Conservation (phyloP, 2,113 vertebrate species). For the Papio anubis region DNA sequence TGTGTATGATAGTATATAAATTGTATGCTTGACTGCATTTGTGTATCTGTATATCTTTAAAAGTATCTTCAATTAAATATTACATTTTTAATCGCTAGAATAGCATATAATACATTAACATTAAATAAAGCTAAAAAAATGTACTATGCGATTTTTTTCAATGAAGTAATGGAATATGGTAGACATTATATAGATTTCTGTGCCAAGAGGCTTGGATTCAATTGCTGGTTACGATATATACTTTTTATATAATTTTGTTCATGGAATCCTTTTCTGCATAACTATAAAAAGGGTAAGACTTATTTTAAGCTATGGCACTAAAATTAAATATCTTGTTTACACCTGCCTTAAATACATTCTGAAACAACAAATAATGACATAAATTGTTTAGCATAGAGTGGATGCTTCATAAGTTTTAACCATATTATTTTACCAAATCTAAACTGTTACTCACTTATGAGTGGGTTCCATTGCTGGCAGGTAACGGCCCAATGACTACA, state of each 20-base stretch:
- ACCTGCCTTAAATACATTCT: background rate
- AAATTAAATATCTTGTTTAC: background rate
- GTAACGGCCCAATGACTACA: background rate
- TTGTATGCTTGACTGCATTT: background rate
- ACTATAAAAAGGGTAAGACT: background rate
- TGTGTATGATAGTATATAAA: background rate
- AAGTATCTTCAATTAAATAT: conserved; percentile 22
- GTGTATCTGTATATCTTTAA: background rate
- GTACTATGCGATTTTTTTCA: background rate
- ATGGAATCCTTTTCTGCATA: background rate
- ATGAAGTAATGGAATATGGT: background rate
- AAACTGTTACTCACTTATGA: background rate
- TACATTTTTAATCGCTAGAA: background rate
- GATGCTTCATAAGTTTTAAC: background rate
- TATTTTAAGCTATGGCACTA: background rate
- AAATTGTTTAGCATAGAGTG: background rate
- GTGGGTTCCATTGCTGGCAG: background rate
- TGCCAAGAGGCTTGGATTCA: background rate
- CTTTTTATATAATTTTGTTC: background rate
- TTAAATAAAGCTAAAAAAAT: background rate
- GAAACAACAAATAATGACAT: background rate
- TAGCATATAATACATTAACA: background rate
- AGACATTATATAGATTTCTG: background rate
- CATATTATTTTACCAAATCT: background rate
- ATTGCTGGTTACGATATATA: background rate